Percentiles rank a stretch among this genome's conserved stretches.
Conservation (phyloP, 1,140 invertebrate species). For the Eupristina koningsbergeri region DNA sequence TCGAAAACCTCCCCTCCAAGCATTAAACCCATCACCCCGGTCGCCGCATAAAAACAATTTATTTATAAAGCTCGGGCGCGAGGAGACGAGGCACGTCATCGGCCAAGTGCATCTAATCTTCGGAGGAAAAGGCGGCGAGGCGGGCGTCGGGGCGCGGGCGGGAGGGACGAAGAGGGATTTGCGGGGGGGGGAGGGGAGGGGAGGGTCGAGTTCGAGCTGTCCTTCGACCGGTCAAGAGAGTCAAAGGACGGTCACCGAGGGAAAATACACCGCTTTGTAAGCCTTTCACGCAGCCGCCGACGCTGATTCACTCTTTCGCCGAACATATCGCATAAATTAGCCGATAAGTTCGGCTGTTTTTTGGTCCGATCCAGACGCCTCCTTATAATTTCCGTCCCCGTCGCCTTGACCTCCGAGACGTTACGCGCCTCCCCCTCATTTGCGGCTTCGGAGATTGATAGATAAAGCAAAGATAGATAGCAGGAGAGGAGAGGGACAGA, state of each 20-base stretch:
- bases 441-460: background rate
- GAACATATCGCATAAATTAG: constrained; percentile 47
- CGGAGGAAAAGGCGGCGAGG: no score
- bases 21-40: background rate
- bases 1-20: background rate
- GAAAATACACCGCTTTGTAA: constrained; percentile 1
- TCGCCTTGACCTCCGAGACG: background rate
- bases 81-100: background rate
- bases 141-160: no score
- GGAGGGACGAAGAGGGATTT: background rate
- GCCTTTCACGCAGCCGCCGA: background rate
- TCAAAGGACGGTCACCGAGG: background rate
- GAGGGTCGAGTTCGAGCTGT: constrained; percentile 4
- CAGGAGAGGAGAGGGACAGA: background rate
- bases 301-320: constrained; percentile 39
- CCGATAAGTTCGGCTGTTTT: constrained; percentile 49
- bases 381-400: background rate
- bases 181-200: background rate
- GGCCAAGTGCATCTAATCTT: constrained; percentile 24
- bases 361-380: background rate
- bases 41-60: constrained; percentile 24
- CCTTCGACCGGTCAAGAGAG: constrained; percentile 37
- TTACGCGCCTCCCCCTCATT: background rate
- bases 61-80: constrained; percentile 33
- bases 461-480: background rate